Evolutionary conservation across 2,888 invertebrate genomes (phyloP).

Genomic region (Eudasyphora cyanicolor): DNA sequence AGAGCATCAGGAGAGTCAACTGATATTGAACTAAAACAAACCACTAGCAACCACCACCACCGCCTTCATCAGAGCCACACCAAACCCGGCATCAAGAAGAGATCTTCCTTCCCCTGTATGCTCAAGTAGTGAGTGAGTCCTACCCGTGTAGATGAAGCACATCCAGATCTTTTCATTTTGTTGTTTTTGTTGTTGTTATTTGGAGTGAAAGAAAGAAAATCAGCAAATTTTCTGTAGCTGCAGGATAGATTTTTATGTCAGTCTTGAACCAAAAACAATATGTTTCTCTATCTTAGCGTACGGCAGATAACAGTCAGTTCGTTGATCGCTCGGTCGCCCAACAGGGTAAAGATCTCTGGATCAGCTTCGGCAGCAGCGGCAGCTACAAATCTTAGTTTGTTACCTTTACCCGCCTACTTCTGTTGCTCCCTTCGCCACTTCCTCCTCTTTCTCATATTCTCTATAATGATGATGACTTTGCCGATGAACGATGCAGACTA

Average conservation of each 20-base stretch:
- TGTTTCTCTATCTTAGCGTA: neutral
- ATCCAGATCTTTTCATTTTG: constrained; percentile 41
- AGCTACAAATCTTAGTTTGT: constrained; percentile 21
- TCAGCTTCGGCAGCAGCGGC: neutral
- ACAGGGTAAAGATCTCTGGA: neutral
- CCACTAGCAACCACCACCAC: neutral
- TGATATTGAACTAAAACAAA: constrained; percentile 25
- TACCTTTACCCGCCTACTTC: neutral
- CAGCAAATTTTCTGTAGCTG: constrained; percentile 58
- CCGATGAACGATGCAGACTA: neutral
- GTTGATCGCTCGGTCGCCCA: too few relatives aligned
- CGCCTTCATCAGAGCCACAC: neutral
- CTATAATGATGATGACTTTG: neutral
- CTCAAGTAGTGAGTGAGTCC: neutral
- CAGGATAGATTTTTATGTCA: constrained; percentile 66
- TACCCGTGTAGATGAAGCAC: constrained; percentile 54
- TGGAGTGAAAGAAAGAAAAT: constrained; percentile 11
- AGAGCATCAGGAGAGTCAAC: neutral
- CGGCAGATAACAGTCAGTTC: constrained; percentile 21
- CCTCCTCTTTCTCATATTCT: neutral
- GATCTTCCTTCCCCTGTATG: too few relatives aligned
- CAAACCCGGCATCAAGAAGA: too few relatives aligned
- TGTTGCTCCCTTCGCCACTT: neutral
- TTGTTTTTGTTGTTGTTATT: too few relatives aligned
- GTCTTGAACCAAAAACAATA: constrained; percentile 56